phyloP scores from a whole-genome alignment of 2,888 invertebrate genomes.

The Agriopis leucophaearia region DNA sequence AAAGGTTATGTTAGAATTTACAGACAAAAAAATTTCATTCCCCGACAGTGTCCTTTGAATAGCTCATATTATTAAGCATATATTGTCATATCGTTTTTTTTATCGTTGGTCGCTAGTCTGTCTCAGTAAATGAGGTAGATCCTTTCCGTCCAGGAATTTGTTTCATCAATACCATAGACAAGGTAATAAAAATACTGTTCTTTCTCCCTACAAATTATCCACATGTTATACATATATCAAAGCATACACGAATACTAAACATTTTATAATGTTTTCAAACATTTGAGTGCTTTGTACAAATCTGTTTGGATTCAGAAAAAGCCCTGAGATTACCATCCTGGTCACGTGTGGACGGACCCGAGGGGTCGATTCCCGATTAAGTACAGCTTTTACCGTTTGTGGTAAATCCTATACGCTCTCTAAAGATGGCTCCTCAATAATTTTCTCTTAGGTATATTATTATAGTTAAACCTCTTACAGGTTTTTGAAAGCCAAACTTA shows the following conservation, averaged over 20 bases:
- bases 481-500: neutral
- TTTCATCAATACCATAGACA: too few relatives aligned
- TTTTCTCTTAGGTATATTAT: conserved; percentile 14
- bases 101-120: too few relatives aligned
- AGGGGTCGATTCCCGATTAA: conserved; percentile 37
- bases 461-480: conserved; percentile 10
- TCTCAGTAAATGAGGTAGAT: too few relatives aligned
- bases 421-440: conserved; percentile 16
- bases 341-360: conserved; percentile 34
- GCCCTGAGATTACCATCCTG: conserved; percentile 19
- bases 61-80: too few relatives aligned
- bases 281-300: conserved; percentile 14
- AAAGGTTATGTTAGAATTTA: too few relatives aligned
- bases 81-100: too few relatives aligned
- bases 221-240: too few relatives aligned
- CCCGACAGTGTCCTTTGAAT: too few relatives aligned
- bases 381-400: conserved; percentile 37
- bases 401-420: conserved; percentile 31
- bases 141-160: too few relatives aligned
- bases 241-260: neutral
- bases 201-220: too few relatives aligned
- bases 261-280: conserved; percentile 1
- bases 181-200: too few relatives aligned
- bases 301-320: conserved; percentile 25
- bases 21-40: too few relatives aligned